A percentile compares a stretch with the other conserved stretches of the same genome.
Conservation (phyloP, 2,888 invertebrate genomes). For the Stictocephala bisonia region DNA sequence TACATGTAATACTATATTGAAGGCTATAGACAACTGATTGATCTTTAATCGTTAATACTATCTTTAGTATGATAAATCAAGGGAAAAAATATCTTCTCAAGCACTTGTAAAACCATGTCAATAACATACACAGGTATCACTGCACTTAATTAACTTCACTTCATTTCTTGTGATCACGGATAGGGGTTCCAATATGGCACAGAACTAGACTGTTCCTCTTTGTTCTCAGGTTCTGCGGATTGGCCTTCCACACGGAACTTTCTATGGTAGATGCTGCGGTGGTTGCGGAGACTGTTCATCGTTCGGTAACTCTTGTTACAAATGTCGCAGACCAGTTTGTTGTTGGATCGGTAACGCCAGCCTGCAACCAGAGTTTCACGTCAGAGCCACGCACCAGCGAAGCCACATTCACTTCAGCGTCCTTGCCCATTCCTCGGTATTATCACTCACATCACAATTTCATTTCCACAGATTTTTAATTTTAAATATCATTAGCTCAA, state of each 20-base stretch:
- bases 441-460: background rate
- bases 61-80: too few species aligned
- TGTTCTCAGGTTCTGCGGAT: background rate
- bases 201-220: background rate
- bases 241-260: slow-evolving; percentile 65
- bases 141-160: background rate
- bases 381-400: slow-evolving; percentile 8
- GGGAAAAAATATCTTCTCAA: too few species aligned
- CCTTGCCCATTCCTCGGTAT: background rate
- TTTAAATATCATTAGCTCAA: background rate
- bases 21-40: too few species aligned
- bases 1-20: too few species aligned
- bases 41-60: too few species aligned
- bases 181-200: background rate
- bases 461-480: background rate
- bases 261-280: slow-evolving; percentile 92
- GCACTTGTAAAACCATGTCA: too few species aligned
- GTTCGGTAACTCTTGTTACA: slow-evolving; percentile 94
- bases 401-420: background rate
- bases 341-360: slow-evolving; percentile 20
- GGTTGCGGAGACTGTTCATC: slow-evolving; percentile 91
- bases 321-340: slow-evolving; percentile 75
- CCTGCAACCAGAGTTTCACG: slow-evolving; percentile 42
- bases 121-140: too few species aligned
- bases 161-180: background rate